Evolutionary conservation across 2,888 invertebrate genomes (phyloP).

Genomic region (Cheilosia impressa): DNA sequence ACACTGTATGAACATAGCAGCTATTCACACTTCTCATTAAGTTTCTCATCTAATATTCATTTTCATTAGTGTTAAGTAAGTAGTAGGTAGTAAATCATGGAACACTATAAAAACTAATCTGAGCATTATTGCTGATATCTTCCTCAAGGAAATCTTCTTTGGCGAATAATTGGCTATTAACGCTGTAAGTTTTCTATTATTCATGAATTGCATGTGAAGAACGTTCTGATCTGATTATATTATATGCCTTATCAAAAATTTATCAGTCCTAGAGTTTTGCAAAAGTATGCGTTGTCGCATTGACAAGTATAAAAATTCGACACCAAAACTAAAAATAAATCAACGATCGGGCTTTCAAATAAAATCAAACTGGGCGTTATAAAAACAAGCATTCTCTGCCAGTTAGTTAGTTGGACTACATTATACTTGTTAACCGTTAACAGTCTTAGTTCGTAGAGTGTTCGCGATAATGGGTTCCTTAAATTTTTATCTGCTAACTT

Average conservation of each 20-base stretch:
- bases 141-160: too few species aligned
- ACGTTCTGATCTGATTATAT: background rate
- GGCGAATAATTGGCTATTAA: too few species aligned
- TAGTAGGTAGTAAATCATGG: too few species aligned
- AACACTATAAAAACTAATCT: too few species aligned
- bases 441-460: background rate
- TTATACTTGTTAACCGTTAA: constrained; percentile 21
- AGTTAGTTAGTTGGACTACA: constrained; percentile 41
- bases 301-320: constrained; percentile 26
- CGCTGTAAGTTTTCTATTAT: too few species aligned
- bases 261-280: constrained; percentile 8
- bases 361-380: constrained; percentile 11
- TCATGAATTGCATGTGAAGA: too few species aligned
- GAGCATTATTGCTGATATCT: too few species aligned
- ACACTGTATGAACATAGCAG: too few species aligned
- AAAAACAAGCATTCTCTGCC: constrained; percentile 11
- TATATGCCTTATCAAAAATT: constrained; percentile 19
- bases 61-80: too few species aligned
- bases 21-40: too few species aligned
- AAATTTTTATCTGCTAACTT: constrained; percentile 16
- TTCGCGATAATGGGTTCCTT: constrained; percentile 23
- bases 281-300: constrained; percentile 1
- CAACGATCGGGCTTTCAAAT: background rate
- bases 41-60: too few species aligned
- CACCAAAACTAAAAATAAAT: background rate